A percentile compares a stretch with the other conserved stretches of the same genome.
Conservation (phyloP, 2,113 vertebrate species). For the Sitta europaea region DNA sequence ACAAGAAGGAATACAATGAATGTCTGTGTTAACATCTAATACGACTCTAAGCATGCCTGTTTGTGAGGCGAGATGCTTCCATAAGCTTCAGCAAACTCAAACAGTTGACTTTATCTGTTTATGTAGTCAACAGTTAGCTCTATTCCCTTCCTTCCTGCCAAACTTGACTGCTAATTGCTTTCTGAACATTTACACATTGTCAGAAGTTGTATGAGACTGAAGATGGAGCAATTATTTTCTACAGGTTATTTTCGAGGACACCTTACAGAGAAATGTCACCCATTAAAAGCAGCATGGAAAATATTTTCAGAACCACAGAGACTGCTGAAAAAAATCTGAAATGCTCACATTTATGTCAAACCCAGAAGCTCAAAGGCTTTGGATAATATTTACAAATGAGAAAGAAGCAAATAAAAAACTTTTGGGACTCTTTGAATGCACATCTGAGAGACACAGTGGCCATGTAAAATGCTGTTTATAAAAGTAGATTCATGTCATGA, state of each 20-base stretch:
- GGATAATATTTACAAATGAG: not conserved
- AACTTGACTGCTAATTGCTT: constrained; percentile 31
- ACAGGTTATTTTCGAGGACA: not conserved
- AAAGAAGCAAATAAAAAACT: not conserved
- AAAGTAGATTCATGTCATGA: not conserved
- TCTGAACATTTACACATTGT: constrained; percentile 46
- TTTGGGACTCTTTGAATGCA: not conserved
- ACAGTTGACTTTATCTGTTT: constrained; percentile 31
- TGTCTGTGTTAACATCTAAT: not conserved
- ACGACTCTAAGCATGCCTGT: not conserved
- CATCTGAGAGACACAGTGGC: not conserved
- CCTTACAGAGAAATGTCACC: not conserved
- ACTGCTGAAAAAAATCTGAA: not conserved
- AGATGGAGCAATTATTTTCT: constrained; percentile 35
- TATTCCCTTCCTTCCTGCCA: not conserved
- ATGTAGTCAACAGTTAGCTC: not conserved
- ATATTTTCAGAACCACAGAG: not conserved
- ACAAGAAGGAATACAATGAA: not conserved
- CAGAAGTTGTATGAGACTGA: not conserved
- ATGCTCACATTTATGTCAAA: not conserved
- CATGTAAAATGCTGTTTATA: not conserved
- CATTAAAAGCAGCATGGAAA: not conserved
- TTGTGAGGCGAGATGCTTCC: not conserved
- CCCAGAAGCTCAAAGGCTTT: not conserved
- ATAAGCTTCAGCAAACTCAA: constrained; percentile 26